Evolutionary conservation across 2,113 vertebrate genomes (phyloP), one percentile per base, ranked within the genome.

Genomic region (Ochotona princeps): DNA sequence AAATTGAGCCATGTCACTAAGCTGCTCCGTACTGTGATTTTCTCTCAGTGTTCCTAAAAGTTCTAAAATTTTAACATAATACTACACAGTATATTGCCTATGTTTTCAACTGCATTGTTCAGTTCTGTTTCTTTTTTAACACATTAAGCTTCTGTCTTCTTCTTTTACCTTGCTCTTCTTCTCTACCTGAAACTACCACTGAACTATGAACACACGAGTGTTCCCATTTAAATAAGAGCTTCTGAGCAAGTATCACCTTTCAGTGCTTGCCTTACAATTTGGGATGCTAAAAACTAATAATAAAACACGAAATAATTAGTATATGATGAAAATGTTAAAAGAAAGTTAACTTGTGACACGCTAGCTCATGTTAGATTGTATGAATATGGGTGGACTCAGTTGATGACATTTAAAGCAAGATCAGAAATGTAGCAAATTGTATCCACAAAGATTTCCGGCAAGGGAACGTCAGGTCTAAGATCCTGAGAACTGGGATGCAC

Each of bases 301-400:
- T 61, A 66, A 11, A 70, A 79, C 28, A 72, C n/a, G 51, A 94
- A 88, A 44, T 79, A 60, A 51, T 23, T 2, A 13, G 47, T 2
- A 30, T 13, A 73, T 85, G 57, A 82, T 65, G 35, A 95, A 5
- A 66, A 83, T 79, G 95, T 93, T 67, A 3, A 72, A 83, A 86
- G 23, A 12, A 7, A 74, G 25, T 49, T 57, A 12, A 67, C 2
- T 65, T 88, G 60, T 74, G 61, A 78, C 0, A 2, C 12, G 23
- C 13, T 23, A 8, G 2, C 12, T 60, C 10, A 69, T 78, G 35
- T 57, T 89, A 38, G n/a, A 44, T 8, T 86, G 35, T 2, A 11
- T 91, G 5, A 70, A 70, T 1, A 35, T 26, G 10, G 8, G 23
- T 47, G 21, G 23, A 38, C 9, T 91, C 26, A 87, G 21, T 51